Evolutionary conservation across 2,888 invertebrate species (phyloP).

Genomic region (Diadegma fenestrale): DNA sequence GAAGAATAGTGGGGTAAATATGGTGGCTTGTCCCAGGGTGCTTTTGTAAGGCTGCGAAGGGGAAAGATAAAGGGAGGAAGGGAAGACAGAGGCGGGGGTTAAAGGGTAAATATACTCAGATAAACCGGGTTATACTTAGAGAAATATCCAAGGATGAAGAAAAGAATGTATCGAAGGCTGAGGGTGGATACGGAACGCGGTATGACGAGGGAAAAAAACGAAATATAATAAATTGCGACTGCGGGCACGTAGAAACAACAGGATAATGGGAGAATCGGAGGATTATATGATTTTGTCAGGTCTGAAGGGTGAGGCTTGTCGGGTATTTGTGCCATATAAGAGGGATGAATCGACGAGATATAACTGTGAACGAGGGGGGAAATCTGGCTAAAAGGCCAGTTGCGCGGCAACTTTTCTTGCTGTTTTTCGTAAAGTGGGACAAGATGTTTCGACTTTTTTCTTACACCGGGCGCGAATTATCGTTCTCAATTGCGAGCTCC

Average conservation of each 20-base stretch:
- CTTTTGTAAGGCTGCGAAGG: constrained; percentile 25
- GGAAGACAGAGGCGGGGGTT: constrained; percentile 11
- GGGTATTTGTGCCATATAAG: constrained; percentile 40
- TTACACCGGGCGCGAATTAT: not conserved
- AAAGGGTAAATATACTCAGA: constrained; percentile 54
- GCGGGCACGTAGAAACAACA: constrained; percentile 79
- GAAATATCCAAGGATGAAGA: constrained; percentile 16
- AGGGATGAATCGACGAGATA: constrained; percentile 42
- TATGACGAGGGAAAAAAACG: constrained; percentile 32
- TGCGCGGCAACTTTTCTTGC: not conserved
- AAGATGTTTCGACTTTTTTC: not conserved
- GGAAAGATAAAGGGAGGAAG: constrained; percentile 28
- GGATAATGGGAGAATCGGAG: constrained; percentile 82
- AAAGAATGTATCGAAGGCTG: constrained; percentile 53
- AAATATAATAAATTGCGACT: constrained; percentile 80
- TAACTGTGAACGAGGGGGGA: constrained; percentile 14
- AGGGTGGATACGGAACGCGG: constrained; percentile 51
- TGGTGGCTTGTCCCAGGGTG: constrained; percentile 42
- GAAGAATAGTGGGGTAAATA: constrained; percentile 51
- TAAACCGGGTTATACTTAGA: constrained; percentile 46
- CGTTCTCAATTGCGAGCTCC: not conserved
- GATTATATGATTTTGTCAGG: constrained; percentile 76
- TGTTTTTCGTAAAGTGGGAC: constrained; percentile 21
- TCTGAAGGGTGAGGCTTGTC: constrained; percentile 69
- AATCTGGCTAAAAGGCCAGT: constrained; percentile 18